Evolutionary conservation across 1,140 invertebrate genomes (phyloP).

Genomic region (Drosophila varians): DNA sequence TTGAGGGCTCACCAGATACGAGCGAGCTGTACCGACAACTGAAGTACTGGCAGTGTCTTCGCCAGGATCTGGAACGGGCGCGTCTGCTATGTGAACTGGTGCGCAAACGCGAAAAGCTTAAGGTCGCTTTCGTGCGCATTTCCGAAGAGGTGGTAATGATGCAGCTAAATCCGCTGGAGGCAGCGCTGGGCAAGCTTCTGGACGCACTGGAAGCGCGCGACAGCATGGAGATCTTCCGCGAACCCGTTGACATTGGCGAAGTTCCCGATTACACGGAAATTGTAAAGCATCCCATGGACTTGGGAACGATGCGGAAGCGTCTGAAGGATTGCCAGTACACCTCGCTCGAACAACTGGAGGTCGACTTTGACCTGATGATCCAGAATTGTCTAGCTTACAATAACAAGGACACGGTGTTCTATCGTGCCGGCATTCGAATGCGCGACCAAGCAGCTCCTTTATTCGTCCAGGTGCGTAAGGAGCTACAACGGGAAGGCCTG

Average conservation of each 20-base stretch:
- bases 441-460: constrained; percentile 92
- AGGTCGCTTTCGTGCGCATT: constrained; percentile 93
- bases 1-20: constrained; percentile 85
- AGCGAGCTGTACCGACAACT: constrained; percentile 92
- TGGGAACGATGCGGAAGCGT: constrained; percentile 95
- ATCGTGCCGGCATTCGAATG: constrained; percentile 93
- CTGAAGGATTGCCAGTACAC: constrained; percentile 91
- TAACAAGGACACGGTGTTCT: constrained; percentile 95
- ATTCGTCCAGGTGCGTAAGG: constrained; percentile 90
- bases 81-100: constrained; percentile 96
- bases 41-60: constrained; percentile 96
- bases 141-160: constrained; percentile 92
- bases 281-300: constrained; percentile 97
- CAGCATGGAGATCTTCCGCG: constrained; percentile 94
- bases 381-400: constrained; percentile 98
- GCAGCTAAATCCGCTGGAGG: constrained; percentile 92
- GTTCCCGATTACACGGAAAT: constrained; percentile 96
- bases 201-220: constrained; percentile 92
- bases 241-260: constrained; percentile 95
- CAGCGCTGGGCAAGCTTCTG: constrained; percentile 90
- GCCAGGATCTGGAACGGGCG: constrained; percentile 97
- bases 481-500: constrained; percentile 88
- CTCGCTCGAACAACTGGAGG: constrained; percentile 91
- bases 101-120: constrained; percentile 96
- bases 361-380: constrained; percentile 97